A percentile compares a stretch with the other conserved stretches of the same genome.
Evolutionary conservation across 92 coral and sea anemone species (phyloP).

Genomic region (Desmophyllum pertusum): DNA sequence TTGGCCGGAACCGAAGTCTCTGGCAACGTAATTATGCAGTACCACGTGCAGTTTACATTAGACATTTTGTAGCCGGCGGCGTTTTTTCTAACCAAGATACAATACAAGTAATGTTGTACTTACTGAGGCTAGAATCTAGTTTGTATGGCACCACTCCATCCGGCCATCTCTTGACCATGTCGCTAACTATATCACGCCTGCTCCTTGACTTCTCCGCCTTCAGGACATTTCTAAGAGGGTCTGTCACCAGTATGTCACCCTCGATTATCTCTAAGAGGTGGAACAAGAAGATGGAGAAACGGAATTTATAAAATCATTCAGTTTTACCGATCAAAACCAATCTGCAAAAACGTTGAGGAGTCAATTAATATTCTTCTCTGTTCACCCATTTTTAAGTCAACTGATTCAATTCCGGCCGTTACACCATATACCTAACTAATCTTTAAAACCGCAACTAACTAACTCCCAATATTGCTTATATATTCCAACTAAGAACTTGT

Average conservation of each 20-base stretch:
- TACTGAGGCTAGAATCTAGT: slow-evolving; percentile 58
- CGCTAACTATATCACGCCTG: slow-evolving; percentile 59
- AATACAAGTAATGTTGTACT: slow-evolving; percentile 10
- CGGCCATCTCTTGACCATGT: slow-evolving; percentile 61
- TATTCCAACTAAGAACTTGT: not conserved
- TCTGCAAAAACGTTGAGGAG: not conserved
- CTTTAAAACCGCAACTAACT: too few relatives aligned
- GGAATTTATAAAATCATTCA: too few relatives aligned
- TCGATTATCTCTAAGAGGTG: slow-evolving; percentile 55
- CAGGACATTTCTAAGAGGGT: slow-evolving; percentile 41
- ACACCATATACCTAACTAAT: too few relatives aligned
- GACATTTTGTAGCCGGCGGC: not conserved
- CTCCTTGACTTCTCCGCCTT: slow-evolving; percentile 38
- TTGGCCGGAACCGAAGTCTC: too few relatives aligned
- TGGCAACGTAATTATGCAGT: too few relatives aligned
- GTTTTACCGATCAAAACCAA: not conserved
- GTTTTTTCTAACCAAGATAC: not conserved
- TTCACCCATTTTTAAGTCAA: not conserved
- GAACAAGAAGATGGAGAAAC: not conserved
- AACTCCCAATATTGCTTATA: not conserved
- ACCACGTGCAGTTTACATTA: too few relatives aligned
- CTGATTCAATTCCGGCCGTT: too few relatives aligned
- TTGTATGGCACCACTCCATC: slow-evolving; percentile 59
- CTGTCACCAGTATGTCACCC: slow-evolving; percentile 69
- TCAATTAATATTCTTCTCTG: not conserved